Conservation (phyloP, 2,888 invertebrate genomes). For the Meteorus cinctellus region DNA sequence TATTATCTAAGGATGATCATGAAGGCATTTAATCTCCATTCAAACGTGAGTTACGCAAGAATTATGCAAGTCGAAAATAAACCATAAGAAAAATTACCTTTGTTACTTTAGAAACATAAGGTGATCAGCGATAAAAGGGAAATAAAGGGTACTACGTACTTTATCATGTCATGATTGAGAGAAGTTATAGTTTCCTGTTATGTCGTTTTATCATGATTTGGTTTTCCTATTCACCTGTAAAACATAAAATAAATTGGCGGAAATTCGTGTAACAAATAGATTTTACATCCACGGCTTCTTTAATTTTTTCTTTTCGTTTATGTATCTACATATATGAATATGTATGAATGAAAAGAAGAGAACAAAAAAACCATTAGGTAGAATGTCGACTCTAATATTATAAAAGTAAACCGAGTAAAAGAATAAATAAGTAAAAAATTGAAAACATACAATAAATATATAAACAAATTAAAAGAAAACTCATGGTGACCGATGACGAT, state of each 20-base stretch:
- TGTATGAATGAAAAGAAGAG: not conserved
- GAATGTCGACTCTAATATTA: not conserved
- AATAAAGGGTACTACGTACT: slow-evolving; percentile 30
- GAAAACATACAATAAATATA: slow-evolving; percentile 21
- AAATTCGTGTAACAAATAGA: not conserved
- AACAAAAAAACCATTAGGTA: not conserved
- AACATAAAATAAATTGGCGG: not conserved
- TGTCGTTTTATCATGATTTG: not conserved
- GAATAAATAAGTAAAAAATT: slow-evolving; percentile 20
- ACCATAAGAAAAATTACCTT: slow-evolving; percentile 22
- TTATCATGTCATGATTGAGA: slow-evolving; percentile 24
- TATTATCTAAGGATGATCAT: slow-evolving; percentile 46
- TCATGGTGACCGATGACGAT: slow-evolving; percentile 49
- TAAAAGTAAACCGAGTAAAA: slow-evolving; percentile 9
- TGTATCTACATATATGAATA: not conserved
- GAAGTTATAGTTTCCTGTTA: not conserved
- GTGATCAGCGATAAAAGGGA: not conserved
- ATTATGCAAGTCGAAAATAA: slow-evolving; percentile 14
- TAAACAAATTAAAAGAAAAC: slow-evolving; percentile 39
- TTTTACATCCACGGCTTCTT: not conserved
- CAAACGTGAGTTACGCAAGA: slow-evolving; percentile 20
- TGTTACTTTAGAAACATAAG: slow-evolving; percentile 25
- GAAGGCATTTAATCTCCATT: slow-evolving; percentile 46
- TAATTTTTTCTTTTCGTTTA: not conserved
- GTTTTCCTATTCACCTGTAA: not conserved